Conservation (phyloP, 2,113 vertebrate species). For the Poecile atricapillus region DNA sequence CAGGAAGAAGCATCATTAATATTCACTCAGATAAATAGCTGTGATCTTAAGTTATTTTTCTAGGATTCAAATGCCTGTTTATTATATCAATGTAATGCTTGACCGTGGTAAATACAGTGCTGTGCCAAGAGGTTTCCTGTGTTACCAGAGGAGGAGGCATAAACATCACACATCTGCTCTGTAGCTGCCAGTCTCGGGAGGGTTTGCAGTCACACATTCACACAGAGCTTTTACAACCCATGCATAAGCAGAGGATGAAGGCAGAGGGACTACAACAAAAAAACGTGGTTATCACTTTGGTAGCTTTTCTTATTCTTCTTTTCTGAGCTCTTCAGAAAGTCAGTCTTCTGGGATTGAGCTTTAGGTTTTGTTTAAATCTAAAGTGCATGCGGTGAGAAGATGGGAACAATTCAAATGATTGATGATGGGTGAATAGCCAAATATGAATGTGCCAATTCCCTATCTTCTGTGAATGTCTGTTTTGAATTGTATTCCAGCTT, state of each 20-base stretch:
- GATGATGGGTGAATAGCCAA: not conserved
- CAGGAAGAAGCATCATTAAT: not conserved
- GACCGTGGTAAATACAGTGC: not conserved
- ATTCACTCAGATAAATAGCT: not conserved
- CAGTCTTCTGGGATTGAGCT: not conserved
- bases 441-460: rapidly evolving
- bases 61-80: not conserved
- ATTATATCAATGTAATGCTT: not conserved
- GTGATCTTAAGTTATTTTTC: not conserved
- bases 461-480: not conserved
- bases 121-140: not conserved
- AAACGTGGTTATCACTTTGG: not conserved
- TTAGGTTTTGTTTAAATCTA: not conserved
- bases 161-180: not conserved
- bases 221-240: not conserved
- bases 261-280: not conserved
- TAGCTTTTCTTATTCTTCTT: not conserved
- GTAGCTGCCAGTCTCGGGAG: not conserved
- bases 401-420: not conserved
- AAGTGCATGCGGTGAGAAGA: rapidly evolving
- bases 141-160: not conserved
- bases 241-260: not conserved
- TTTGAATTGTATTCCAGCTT: not conserved
- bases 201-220: not conserved
- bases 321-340: not conserved